Evolutionary conservation across 2,797 vertebrate species (phyloP), one percentile per base, ranked within the genome.

Genomic region (Acrocephalus scirpaceus): DNA sequence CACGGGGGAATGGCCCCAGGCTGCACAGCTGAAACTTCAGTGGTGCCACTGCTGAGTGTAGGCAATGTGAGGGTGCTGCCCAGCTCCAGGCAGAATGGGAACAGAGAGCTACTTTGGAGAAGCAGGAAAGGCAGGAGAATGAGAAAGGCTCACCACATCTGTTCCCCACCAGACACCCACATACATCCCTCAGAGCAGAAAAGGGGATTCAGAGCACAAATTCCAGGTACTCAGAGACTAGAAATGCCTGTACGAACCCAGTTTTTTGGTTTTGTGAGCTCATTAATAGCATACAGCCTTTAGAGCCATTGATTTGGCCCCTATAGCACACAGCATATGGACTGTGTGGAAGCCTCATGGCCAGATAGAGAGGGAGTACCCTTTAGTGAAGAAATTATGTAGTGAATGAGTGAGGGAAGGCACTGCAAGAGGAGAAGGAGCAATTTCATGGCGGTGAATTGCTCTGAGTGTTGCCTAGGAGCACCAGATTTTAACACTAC

Each of bases 181-280:
- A 8, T 10, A 32, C 5, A 26, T 42, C 30, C 25, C 14, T 76
- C 36, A 42, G 40, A 19, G 12, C 36, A 80, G 36, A 60, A 79
- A 76, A 60, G 16, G 13, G 22, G 18, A 66, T 26, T 51, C 4
- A 4, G 23, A 70, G 20, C 16, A 62, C 17, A 48, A 77, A 83
- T 62, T 80, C 10, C 27, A 67, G 18, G 29, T 53, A 32, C 6
- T 27, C 13, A 36, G 42, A 70, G 29, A 26, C 25, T 66, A 76
- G 40, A 51, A 79, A 56, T 14, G 21, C 20, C 50, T 8, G 7
- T 23, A 29, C 29, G 27, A 77, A 13, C 10, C 7, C 10, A 20
- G 7, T 30, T 78, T 74, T 87, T 15, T 0, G 0, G 6, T 45
- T 77, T 27, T 48, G 11, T 74, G 62, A 0, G 0, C 12, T 34